phyloP scores from a whole-genome alignment of 1,140 invertebrate genomes.

The Lepidurus couesii region DNA sequence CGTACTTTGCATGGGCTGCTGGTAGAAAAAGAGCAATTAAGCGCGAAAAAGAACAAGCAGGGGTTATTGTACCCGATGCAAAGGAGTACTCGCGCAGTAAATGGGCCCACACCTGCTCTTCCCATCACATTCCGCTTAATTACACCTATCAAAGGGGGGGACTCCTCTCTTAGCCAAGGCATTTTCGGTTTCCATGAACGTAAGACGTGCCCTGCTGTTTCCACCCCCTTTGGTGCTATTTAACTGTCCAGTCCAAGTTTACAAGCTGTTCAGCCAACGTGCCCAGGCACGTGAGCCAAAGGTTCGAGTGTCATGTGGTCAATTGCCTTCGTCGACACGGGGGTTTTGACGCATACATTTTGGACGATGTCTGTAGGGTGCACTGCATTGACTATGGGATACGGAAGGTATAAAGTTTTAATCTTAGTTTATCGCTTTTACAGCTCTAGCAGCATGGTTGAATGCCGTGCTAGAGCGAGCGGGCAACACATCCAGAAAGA shows the following conservation, averaged over 20 bases:
- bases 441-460: neutral
- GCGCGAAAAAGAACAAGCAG: neutral
- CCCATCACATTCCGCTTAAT: neutral
- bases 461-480: neutral
- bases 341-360: neutral
- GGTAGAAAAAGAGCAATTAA: no score
- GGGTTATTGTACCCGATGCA: neutral
- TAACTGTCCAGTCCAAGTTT: neutral
- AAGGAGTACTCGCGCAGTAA: neutral
- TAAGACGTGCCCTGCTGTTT: neutral
- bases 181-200: neutral
- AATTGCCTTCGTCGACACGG: neutral
- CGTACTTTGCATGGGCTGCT: no score
- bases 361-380: neutral
- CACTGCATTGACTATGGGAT: neutral
- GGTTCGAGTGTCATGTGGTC: neutral
- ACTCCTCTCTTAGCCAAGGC: neutral
- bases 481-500: neutral
- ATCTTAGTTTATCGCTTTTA: conserved; percentile 3
- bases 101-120: neutral
- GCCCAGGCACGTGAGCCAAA: neutral
- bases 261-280: neutral
- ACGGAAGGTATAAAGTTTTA: neutral
- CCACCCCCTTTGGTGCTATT: neutral
- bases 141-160: neutral